A percentile compares a stretch with the other conserved stretches of the same genome.
phyloP scores from a whole-genome alignment of 2,888 invertebrate genomes.

The Nomada goodeniana region DNA sequence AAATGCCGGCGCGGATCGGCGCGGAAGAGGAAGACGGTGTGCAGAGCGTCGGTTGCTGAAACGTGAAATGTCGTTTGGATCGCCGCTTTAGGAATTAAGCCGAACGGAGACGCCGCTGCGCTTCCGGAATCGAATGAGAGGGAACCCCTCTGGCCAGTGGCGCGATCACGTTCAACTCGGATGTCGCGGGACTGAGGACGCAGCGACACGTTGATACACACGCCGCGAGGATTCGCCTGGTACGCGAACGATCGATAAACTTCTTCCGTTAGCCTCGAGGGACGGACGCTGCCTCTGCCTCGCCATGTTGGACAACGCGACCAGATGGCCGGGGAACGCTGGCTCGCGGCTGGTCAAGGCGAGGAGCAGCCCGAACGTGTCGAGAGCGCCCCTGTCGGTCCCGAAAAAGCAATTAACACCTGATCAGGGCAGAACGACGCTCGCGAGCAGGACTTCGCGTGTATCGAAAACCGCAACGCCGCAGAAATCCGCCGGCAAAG shows the following conservation, averaged over 20 bases:
- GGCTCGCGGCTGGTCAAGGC: slow-evolving; percentile 78
- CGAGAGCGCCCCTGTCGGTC: slow-evolving; percentile 62
- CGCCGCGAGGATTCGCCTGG: not conserved
- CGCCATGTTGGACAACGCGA: slow-evolving; percentile 59
- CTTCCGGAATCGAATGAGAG: not conserved
- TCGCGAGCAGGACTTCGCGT: slow-evolving; percentile 39
- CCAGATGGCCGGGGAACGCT: slow-evolving; percentile 52
- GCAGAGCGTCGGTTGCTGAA: slow-evolving; percentile 18
- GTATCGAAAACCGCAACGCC: slow-evolving; percentile 27
- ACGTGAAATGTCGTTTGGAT: not conserved
- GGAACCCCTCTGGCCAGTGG: too few species aligned
- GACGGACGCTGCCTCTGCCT: not conserved
- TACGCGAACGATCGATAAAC: not conserved
- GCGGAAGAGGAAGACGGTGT: slow-evolving; percentile 40
- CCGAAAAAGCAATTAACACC: slow-evolving; percentile 39
- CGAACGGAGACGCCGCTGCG: not conserved
- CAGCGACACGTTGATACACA: too few species aligned
- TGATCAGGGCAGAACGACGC: slow-evolving; percentile 37
- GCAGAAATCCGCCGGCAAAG: slow-evolving; percentile 31
- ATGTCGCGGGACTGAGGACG: too few species aligned
- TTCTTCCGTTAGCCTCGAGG: not conserved
- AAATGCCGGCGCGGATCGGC: slow-evolving; percentile 45
- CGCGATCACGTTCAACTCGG: too few species aligned
- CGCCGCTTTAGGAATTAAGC: too few species aligned
- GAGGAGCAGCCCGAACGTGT: slow-evolving; percentile 80